phyloP scores from a whole-genome alignment of 2,888 invertebrate genomes.

The Cacoxenus indagator region DNA sequence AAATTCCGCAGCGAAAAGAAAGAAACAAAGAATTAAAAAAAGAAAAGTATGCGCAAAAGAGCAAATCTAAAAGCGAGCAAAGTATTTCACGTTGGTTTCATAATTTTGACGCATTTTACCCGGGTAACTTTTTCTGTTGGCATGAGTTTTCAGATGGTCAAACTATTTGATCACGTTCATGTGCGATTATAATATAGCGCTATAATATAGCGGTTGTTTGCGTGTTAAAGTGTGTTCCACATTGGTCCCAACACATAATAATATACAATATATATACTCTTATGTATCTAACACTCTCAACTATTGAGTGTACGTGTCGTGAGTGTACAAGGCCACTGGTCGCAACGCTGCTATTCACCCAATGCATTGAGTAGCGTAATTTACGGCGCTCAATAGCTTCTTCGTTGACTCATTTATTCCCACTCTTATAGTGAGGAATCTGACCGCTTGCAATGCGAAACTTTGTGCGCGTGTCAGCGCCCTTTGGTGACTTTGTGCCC shows the following conservation, averaged over 20 bases:
- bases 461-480: not conserved
- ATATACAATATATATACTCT: not conserved
- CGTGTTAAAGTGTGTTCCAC: not conserved
- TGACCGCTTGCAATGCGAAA: not conserved
- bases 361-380: not conserved
- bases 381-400: not conserved
- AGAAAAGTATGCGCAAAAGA: not conserved
- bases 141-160: not conserved
- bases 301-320: conserved; percentile 6
- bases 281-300: not conserved
- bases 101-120: not conserved
- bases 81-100: conserved; percentile 11
- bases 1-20: not conserved
- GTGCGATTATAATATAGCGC: not conserved
- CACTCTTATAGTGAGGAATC: not conserved
- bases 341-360: not conserved
- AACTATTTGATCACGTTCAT: conserved; percentile 19
- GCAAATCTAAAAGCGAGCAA: not conserved
- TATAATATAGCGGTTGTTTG: not conserved
- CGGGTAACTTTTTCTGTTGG: not conserved
- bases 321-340: not conserved
- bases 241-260: not conserved
- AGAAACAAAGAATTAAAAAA: not conserved
- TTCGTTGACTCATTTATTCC: not conserved
- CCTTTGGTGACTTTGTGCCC: not conserved